Percentiles rank a stretch among this genome's conserved stretches.
These are phyloP conservation scores for Octomys mimax DNA, from an alignment of 2,797 vertebrate genomes.

Conservation along the genomic window DNA sequence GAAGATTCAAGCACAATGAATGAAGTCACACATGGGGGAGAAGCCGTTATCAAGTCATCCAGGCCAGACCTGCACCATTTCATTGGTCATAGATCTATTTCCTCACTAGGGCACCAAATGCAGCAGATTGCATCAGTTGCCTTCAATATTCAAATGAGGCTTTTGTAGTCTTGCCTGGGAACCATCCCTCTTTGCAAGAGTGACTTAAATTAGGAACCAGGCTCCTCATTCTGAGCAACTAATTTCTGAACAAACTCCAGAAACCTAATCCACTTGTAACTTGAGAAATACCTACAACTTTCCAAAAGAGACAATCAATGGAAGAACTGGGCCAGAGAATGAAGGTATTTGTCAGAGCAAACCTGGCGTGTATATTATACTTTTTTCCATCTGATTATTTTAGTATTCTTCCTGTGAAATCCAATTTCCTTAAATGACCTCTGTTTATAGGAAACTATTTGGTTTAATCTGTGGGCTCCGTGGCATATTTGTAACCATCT, in stretches of 20 bases:
- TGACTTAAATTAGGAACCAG: constrained; percentile 61
- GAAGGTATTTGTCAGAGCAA: constrained; percentile 71
- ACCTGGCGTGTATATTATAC: constrained; percentile 26
- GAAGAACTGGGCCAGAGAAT: constrained; percentile 34
- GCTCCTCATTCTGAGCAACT: constrained; percentile 62
- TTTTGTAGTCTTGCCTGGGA: constrained; percentile 61
- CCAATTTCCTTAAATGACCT: constrained; percentile 79
- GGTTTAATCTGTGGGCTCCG: constrained; percentile 78
- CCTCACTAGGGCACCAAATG: constrained; percentile 15
- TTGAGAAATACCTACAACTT: constrained; percentile 60
- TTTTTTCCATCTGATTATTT: constrained; percentile 74
- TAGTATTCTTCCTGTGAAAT: constrained; percentile 73
- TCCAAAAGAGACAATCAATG: constrained; percentile 64
- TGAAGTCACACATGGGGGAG: neutral
- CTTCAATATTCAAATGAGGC: constrained; percentile 4
- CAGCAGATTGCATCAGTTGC: constrained; percentile 40
- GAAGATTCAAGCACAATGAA: neutral
- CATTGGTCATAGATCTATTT: neutral
- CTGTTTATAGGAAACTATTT: constrained; percentile 76
- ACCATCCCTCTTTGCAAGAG: constrained; percentile 45
- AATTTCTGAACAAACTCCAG: constrained; percentile 61
- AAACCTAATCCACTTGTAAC: constrained; percentile 60
- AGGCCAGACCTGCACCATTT: neutral
- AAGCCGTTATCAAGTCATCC: neutral
- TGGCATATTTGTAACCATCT: constrained; percentile 72